Percentiles rank a stretch among this genome's conserved stretches.
Conservation (phyloP, 2,888 invertebrate genomes). For the Hypomecis atomaria region DNA sequence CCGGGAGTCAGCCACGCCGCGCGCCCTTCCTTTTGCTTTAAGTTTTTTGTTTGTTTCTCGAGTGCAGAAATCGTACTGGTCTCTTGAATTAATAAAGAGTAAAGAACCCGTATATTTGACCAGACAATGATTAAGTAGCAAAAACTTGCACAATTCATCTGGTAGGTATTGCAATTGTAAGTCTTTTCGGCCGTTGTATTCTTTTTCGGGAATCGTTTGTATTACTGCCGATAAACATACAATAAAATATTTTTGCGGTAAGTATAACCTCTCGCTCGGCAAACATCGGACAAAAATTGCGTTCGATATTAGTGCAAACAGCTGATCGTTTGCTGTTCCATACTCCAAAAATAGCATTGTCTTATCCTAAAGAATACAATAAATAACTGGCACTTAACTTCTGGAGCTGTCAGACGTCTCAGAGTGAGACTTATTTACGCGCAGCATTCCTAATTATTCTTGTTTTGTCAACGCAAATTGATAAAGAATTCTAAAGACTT, state of each 20-base stretch:
- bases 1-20: constrained; percentile 18
- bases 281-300: too few species aligned
- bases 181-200: not conserved
- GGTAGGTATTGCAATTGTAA: not conserved
- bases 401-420: constrained; percentile 5
- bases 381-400: constrained; percentile 9
- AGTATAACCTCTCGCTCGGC: too few species aligned
- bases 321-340: too few species aligned
- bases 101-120: constrained; percentile 12
- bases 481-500: constrained; percentile 15
- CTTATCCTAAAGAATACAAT: constrained; percentile 2
- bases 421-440: constrained; percentile 9
- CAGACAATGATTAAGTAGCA: not conserved
- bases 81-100: constrained; percentile 26
- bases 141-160: constrained; percentile 9
- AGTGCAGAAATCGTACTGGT: constrained; percentile 22
- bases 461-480: constrained; percentile 21
- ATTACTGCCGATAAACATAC: too few species aligned
- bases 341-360: too few species aligned
- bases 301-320: too few species aligned
- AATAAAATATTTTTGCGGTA: too few species aligned
- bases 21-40: constrained; percentile 3
- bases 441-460: constrained; percentile 14
- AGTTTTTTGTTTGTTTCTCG: constrained; percentile 13
- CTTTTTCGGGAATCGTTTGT: too few species aligned